Evolutionary conservation across 2,888 invertebrate genomes (phyloP).

Genomic region (Drosophila maculinotata): DNA sequence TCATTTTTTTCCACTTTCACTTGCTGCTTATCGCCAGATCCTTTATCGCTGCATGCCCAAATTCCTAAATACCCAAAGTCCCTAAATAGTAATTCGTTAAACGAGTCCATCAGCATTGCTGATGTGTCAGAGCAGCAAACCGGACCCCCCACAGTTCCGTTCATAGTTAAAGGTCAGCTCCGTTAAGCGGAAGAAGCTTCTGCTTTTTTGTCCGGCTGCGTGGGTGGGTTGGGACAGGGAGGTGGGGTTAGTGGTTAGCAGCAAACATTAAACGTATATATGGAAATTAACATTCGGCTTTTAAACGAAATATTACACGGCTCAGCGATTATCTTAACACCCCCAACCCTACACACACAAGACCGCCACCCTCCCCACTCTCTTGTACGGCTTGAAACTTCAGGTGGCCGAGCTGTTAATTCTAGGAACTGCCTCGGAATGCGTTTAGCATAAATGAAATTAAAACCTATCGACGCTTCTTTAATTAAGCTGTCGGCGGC

Average conservation of each 20-base stretch:
- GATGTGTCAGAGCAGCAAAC: conserved; percentile 34
- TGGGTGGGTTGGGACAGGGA: neutral
- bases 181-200: conserved; percentile 46
- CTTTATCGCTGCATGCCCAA: conserved; percentile 14
- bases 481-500: conserved; percentile 48
- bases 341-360: conserved; percentile 3
- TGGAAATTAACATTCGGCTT: conserved; percentile 55
- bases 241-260: neutral
- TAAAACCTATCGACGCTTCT: conserved; percentile 48
- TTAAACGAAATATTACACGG: conserved; percentile 64
- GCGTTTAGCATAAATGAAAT: conserved; percentile 50
- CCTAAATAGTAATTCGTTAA: conserved; percentile 33
- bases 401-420: conserved; percentile 45
- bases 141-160: conserved; percentile 44
- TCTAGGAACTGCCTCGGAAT: conserved; percentile 44
- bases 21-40: conserved; percentile 35
- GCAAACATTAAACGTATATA: conserved; percentile 45
- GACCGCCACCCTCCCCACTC: neutral
- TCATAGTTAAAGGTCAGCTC: conserved; percentile 29
- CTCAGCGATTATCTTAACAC: conserved; percentile 52
- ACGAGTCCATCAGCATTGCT: conserved; percentile 47
- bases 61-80: conserved; percentile 8
- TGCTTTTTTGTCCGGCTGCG: conserved; percentile 2
- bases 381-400: neutral
- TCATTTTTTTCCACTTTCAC: conserved; percentile 21